These are phyloP conservation scores for Callithrix jacchus DNA, from an alignment of 2,113 vertebrate genomes.

Conservation along the genomic window DNA sequence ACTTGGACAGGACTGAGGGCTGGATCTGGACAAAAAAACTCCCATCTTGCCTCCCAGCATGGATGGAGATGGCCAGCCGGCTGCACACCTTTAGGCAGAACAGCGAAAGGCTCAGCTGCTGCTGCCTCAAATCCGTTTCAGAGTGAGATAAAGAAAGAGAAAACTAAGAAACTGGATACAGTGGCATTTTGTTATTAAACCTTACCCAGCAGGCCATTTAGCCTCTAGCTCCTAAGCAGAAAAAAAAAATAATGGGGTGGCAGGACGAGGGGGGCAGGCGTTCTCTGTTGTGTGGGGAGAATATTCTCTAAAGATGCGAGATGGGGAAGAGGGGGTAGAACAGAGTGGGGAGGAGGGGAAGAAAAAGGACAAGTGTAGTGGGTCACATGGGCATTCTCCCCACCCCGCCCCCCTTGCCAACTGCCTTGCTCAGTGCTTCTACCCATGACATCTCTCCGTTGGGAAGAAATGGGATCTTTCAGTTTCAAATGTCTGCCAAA, in stretches of 20 bases:
- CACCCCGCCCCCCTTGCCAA: neutral
- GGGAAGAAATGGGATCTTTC: slow-evolving; percentile 71
- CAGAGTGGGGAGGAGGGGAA: neutral
- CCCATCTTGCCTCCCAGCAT: accelerated
- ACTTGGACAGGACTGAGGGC: neutral
- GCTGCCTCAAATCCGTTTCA: slow-evolving; percentile 13
- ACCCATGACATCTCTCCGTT: slow-evolving; percentile 46
- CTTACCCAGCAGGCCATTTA: neutral
- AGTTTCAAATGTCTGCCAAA: slow-evolving; percentile 74
- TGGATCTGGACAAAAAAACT: neutral
- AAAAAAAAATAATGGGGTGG: slow-evolving; percentile 1
- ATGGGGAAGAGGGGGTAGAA: neutral
- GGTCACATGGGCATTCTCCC: neutral
- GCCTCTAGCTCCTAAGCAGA: neutral
- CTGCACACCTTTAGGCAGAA: neutral
- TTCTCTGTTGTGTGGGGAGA: neutral
- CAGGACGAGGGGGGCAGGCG: accelerated
- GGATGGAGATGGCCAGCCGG: accelerated
- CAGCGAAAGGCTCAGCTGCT: neutral
- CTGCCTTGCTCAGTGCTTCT: neutral
- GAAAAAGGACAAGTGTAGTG: neutral
- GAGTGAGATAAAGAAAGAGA: slow-evolving; percentile 40
- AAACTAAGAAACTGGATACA: slow-evolving; percentile 36
- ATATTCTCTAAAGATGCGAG: slow-evolving; percentile 6
- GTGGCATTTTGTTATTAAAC: slow-evolving; percentile 46